These are phyloP conservation scores for Diorhabda sublineata DNA, from an alignment of 1,140 invertebrate genomes.

Conservation along the genomic window DNA sequence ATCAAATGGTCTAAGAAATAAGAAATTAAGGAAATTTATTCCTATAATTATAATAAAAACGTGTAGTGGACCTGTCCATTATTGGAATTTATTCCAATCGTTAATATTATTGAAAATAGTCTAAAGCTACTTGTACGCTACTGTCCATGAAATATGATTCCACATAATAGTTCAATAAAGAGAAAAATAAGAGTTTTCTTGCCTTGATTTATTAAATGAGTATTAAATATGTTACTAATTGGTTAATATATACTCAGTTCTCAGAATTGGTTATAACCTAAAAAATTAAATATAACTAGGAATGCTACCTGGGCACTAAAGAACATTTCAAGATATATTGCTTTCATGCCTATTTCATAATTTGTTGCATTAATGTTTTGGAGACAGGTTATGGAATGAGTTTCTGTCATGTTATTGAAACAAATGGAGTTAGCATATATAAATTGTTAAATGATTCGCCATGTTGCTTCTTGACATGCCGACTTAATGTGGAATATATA, in stretches of 20 bases:
- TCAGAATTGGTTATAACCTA: constrained; percentile 8
- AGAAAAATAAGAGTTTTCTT: constrained; percentile 16
- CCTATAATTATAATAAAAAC: too few relatives aligned
- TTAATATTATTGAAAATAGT: too few relatives aligned
- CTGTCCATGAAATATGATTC: constrained; percentile 13
- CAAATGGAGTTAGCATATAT: not conserved
- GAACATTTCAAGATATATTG: constrained; percentile 13
- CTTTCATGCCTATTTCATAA: constrained; percentile 10
- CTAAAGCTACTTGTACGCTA: not conserved
- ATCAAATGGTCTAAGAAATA: too few relatives aligned
- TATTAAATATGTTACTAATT: constrained; percentile 21
- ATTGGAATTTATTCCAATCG: too few relatives aligned
- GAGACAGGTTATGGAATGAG: not conserved
- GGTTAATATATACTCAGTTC: constrained; percentile 17
- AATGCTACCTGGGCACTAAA: constrained; percentile 4
- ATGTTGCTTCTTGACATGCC: too few relatives aligned
- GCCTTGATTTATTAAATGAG: constrained; percentile 18
- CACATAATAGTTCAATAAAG: constrained; percentile 14
- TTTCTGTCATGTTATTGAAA: constrained; percentile 1
- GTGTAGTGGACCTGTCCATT: too few relatives aligned
- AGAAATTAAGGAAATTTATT: too few relatives aligned
- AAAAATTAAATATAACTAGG: constrained; percentile 13
- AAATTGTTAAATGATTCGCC: too few relatives aligned
- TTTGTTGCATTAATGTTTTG: constrained; percentile 13
- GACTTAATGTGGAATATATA: too few relatives aligned